Evolutionary conservation across 2,888 invertebrate genomes (phyloP).

Genomic region (Mimachlamys varia): DNA sequence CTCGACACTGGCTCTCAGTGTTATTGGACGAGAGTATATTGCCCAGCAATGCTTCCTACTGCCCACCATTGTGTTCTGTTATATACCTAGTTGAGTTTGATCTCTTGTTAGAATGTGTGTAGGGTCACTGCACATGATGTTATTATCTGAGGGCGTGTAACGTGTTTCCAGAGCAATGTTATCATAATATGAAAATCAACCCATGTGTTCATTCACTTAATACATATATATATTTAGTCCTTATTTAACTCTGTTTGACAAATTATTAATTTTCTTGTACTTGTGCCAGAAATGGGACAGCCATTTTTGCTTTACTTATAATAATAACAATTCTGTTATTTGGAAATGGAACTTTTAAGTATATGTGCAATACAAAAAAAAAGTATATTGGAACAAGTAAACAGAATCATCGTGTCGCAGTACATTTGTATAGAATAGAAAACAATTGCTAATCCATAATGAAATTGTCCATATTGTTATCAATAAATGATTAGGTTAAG

Average conservation of each 20-base stretch:
- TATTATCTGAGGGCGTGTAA: background rate
- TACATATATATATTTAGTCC: background rate
- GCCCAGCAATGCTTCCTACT: background rate
- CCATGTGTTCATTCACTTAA: background rate
- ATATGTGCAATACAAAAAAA: background rate
- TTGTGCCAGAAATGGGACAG: too few relatives aligned
- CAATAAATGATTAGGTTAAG: background rate
- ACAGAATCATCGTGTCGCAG: background rate
- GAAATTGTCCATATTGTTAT: background rate
- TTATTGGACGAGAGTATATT: background rate
- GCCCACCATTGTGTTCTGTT: constrained; percentile 14
- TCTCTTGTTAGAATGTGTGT: background rate
- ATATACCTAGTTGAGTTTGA: background rate
- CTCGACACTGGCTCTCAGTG: background rate
- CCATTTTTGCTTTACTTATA: background rate
- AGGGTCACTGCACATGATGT: background rate
- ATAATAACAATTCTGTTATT: background rate
- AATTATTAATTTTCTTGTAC: background rate
- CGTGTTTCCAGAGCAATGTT: background rate
- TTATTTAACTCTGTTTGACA: background rate
- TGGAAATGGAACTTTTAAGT: background rate
- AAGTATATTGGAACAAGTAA: background rate
- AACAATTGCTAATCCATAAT: background rate
- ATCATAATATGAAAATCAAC: background rate
- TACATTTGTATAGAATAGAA: background rate